Conservation (phyloP, 2,797 vertebrate species). For the Tinamus major region DNA sequence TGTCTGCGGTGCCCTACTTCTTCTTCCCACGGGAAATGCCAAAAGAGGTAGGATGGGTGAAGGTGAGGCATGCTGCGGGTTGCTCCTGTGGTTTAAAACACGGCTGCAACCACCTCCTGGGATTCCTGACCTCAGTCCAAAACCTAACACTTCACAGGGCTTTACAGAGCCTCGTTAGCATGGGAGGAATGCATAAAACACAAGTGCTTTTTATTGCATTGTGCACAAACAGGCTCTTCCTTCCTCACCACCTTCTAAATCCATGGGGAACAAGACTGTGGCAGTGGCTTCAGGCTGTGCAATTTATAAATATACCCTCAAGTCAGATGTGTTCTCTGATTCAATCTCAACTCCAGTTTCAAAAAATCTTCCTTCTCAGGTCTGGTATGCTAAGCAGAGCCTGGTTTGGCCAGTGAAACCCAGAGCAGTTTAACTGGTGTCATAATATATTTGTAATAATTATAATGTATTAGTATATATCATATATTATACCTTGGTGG, state of each 20-base stretch:
- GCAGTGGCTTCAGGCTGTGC: neutral
- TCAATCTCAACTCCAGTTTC: neutral
- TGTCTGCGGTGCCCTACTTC: conserved; percentile 89
- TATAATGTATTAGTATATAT: no score
- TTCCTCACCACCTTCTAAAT: fast-evolving
- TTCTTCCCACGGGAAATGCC: conserved; percentile 91
- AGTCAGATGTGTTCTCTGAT: no score
- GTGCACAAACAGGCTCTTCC: neutral
- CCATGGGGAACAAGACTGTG: fast-evolving
- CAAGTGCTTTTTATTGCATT: neutral
- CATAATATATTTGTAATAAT: no score
- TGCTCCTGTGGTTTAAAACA: neutral
- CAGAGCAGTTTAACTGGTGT: neutral
- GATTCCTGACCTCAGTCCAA: no score
- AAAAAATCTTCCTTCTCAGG: neutral
- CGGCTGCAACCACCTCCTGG: no score
- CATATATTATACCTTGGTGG: neutral
- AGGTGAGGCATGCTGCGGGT: neutral
- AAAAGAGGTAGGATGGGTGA: conserved; percentile 81
- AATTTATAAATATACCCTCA: neutral
- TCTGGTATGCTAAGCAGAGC: neutral
- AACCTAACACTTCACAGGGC: neutral
- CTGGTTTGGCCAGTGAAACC: neutral
- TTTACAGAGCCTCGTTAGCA: neutral
- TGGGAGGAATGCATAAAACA: no score